phyloP scores from a whole-genome alignment of 2,888 invertebrate genomes.

The Lasioglossum villosulum region DNA sequence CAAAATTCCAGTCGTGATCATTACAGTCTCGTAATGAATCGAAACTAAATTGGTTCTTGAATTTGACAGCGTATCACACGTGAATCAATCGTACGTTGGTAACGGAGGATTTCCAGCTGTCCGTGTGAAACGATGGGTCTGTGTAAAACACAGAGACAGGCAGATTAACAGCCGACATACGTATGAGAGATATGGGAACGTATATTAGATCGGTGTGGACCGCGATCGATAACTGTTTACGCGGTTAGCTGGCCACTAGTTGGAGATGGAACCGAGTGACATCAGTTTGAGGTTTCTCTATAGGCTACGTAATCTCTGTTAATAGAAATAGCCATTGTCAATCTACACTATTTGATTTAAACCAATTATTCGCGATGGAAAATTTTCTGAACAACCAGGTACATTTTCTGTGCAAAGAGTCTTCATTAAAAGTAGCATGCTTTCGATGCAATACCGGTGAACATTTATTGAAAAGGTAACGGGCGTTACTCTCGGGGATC shows the following conservation, averaged over 20 bases:
- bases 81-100: neutral
- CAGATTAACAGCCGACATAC: slow-evolving; percentile 19
- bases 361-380: neutral
- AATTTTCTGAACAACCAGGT: neutral
- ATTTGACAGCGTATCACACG: neutral
- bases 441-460: neutral
- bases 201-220: slow-evolving; percentile 37
- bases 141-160: neutral
- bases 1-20: too few species aligned
- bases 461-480: neutral
- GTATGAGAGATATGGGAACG: slow-evolving; percentile 23
- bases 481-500: neutral
- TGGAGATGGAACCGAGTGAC: slow-evolving; percentile 31
- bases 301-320: slow-evolving; percentile 14
- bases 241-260: slow-evolving; percentile 32
- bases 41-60: neutral
- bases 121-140: neutral
- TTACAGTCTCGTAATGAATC: too few species aligned
- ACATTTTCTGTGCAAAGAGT: neutral
- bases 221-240: slow-evolving; percentile 44
- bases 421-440: neutral
- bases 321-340: neutral
- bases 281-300: slow-evolving; percentile 21
- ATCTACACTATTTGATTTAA: neutral
- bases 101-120: neutral